Evolutionary conservation across 2,113 vertebrate species (phyloP).

Genomic region (Ophthalmolycus amberensis): DNA sequence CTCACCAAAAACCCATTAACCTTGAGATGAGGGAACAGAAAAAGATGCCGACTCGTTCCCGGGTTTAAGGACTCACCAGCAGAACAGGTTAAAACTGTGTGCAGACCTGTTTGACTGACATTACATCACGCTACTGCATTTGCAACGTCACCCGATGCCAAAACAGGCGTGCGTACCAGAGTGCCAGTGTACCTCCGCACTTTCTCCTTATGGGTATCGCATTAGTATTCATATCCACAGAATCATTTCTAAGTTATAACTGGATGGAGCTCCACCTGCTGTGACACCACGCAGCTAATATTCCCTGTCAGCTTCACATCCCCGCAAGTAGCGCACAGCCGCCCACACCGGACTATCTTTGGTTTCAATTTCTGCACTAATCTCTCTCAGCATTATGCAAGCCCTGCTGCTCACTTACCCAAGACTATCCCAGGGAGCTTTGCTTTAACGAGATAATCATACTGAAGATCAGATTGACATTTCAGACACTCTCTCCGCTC

Average conservation of each 20-base stretch:
- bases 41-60: background rate
- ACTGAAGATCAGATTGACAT: slow-evolving; percentile 76
- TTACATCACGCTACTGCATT: background rate
- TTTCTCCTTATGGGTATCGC: background rate
- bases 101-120: background rate
- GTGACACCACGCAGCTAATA: slow-evolving; percentile 65
- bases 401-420: slow-evolving; percentile 73
- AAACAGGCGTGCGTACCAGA: background rate
- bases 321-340: slow-evolving; percentile 57
- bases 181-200: background rate
- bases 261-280: slow-evolving; percentile 61
- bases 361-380: slow-evolving; percentile 73
- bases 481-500: slow-evolving; percentile 75
- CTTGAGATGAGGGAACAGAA: background rate
- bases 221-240: slow-evolving; percentile 53
- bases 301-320: slow-evolving; percentile 71
- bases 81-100: background rate
- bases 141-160: background rate
- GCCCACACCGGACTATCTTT: slow-evolving; percentile 74
- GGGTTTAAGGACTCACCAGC: no score
- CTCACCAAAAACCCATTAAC: no score
- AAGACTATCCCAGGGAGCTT: slow-evolving; percentile 67
- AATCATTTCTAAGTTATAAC: slow-evolving; percentile 44
- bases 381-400: slow-evolving; percentile 71
- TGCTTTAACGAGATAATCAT: slow-evolving; percentile 75